These are phyloP conservation scores for Rotaria magnacalcarata DNA, from an alignment of 2,888 invertebrate genomes.

Conservation along the genomic window DNA sequence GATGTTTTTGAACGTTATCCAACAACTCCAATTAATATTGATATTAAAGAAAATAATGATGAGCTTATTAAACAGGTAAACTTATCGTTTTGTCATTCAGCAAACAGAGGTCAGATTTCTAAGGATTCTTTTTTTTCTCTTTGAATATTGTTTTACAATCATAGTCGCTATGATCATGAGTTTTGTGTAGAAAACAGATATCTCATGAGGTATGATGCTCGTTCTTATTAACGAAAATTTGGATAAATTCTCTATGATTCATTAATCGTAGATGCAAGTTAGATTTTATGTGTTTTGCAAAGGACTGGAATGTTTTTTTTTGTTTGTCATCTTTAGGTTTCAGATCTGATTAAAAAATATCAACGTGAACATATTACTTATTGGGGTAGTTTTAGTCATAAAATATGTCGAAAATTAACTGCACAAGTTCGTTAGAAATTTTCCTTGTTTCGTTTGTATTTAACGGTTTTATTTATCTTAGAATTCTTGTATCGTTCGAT, in stretches of 20 bases:
- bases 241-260: too few species aligned
- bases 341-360: conserved; percentile 62
- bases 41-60: conserved; percentile 65
- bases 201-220: too few species aligned
- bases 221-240: too few species aligned
- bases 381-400: conserved; percentile 65
- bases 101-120: too few species aligned
- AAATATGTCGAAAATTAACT: conserved; percentile 24
- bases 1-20: conserved; percentile 67
- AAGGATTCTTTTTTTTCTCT: too few species aligned
- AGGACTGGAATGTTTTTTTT: too few species aligned
- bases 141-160: too few species aligned
- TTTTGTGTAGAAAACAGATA: too few species aligned
- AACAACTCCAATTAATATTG: conserved; percentile 65
- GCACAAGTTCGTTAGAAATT: not conserved
- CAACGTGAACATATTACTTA: conserved; percentile 65
- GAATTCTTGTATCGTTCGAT: conserved; percentile 66
- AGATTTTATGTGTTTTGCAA: too few species aligned
- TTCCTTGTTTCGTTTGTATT: not conserved
- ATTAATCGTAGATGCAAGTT: too few species aligned
- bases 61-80: conserved; percentile 60
- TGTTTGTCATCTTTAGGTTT: not conserved
- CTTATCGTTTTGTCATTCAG: too few species aligned
- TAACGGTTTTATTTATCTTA: conserved; percentile 49
- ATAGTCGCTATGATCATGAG: too few species aligned